Percentiles rank a stretch among this genome's conserved stretches.
Conservation (phyloP, 2,888 invertebrate species). For the Troides aeacus region DNA sequence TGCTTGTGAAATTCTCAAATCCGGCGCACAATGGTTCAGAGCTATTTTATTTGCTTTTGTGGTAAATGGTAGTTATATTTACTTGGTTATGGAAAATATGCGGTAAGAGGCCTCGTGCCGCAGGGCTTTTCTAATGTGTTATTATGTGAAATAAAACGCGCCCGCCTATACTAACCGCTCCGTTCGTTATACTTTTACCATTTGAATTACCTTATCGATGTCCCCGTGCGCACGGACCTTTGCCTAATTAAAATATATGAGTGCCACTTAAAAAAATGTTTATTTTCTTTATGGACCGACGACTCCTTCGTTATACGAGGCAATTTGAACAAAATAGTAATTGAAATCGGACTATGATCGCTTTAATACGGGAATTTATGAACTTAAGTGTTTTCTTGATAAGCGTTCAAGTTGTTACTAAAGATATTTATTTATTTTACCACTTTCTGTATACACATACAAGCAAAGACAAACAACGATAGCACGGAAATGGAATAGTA, state of each 20-base stretch:
- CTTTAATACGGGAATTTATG: constrained; percentile 27
- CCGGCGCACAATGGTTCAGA: constrained; percentile 38
- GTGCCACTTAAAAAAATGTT: constrained; percentile 60
- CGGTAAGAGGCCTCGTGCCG: constrained; percentile 50
- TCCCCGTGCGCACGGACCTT: constrained; percentile 58
- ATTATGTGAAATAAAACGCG: constrained; percentile 73
- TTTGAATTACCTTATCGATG: constrained; percentile 61
- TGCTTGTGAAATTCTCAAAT: constrained; percentile 19
- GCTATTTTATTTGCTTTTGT: constrained; percentile 54
- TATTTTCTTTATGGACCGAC: constrained; percentile 45
- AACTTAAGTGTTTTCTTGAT: constrained; percentile 10
- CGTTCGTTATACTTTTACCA: constrained; percentile 40
- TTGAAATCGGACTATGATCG: constrained; percentile 28
- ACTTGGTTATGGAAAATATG: constrained; percentile 57
- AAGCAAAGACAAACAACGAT: no score
- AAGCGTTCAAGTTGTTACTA: neutral
- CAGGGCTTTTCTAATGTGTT: constrained; percentile 64
- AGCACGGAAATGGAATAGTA: no score
- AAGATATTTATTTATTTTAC: neutral
- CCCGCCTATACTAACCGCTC: constrained; percentile 46
- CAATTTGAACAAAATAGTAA: constrained; percentile 31
- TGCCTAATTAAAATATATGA: constrained; percentile 73
- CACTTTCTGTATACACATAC: no score
- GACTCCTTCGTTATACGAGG: constrained; percentile 31
- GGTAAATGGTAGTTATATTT: constrained; percentile 61